Evolutionary conservation across 2,888 invertebrate species (phyloP).

Genomic region (Lasioglossum malachurum): DNA sequence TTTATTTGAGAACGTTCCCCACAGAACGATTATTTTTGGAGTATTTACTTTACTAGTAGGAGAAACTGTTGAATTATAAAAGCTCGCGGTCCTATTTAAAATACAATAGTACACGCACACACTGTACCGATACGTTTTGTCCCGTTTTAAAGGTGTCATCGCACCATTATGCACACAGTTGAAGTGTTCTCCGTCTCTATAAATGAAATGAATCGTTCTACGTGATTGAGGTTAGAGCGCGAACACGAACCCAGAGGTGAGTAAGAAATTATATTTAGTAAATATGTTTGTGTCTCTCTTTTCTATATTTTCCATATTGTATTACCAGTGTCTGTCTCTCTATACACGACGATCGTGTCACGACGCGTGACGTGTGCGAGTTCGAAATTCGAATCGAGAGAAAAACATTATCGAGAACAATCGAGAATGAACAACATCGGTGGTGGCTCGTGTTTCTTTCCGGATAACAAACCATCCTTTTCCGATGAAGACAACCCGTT

Average conservation of each 20-base stretch:
- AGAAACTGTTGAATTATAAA: too few relatives aligned
- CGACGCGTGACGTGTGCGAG: slow-evolving; percentile 41
- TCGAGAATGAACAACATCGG: background rate
- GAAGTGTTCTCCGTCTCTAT: background rate
- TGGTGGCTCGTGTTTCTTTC: background rate
- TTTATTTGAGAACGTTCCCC: too few relatives aligned
- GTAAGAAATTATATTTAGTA: background rate
- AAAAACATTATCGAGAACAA: background rate
- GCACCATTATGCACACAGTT: background rate
- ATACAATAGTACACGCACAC: background rate
- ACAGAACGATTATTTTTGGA: background rate
- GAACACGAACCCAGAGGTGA: background rate
- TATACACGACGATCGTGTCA: slow-evolving; percentile 48
- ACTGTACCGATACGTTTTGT: background rate
- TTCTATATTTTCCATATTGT: background rate
- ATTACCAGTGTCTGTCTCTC: background rate
- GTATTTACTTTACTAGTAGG: too few relatives aligned
- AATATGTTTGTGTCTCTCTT: background rate
- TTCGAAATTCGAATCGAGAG: background rate
- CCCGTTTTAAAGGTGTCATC: background rate
- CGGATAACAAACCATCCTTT: slow-evolving; percentile 21
- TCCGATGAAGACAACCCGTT: slow-evolving; percentile 28
- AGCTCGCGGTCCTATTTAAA: background rate
- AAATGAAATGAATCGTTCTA: background rate
- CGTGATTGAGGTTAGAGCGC: too few relatives aligned